Conservation (phyloP, 2,797 vertebrate genomes). For the Varecia variegata region DNA sequence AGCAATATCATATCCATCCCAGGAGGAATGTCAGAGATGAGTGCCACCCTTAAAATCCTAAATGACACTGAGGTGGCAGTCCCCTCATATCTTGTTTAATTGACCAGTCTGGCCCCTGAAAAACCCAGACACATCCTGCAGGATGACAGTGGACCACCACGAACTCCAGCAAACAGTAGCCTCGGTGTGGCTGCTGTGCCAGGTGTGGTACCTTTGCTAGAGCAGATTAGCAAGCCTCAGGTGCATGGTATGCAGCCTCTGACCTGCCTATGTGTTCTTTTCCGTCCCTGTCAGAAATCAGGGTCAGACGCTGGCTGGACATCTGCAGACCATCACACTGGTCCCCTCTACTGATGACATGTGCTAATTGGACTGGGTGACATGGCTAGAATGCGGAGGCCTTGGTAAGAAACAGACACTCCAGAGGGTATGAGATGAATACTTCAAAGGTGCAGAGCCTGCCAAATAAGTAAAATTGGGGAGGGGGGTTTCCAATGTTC, state of each 20-base stretch:
- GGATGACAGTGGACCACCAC: not conserved
- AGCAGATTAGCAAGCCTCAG: not conserved
- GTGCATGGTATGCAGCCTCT: too few relatives aligned
- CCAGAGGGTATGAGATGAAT: not conserved
- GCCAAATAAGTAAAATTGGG: not conserved
- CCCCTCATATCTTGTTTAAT: not conserved
- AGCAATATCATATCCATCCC: not conserved
- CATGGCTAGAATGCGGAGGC: not conserved
- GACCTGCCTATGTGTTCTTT: not conserved
- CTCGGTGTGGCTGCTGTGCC: not conserved
- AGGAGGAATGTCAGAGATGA: not conserved
- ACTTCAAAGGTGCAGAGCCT: not conserved
- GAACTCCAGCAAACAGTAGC: not conserved
- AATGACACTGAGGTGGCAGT: not conserved
- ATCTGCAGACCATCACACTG: not conserved
- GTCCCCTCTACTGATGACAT: not conserved
- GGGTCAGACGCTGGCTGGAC: not conserved
- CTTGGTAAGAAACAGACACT: not conserved
- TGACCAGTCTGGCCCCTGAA: not conserved
- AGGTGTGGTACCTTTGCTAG: not conserved
- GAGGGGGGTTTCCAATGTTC: not conserved
- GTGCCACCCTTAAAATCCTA: not conserved
- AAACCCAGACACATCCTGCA: not conserved
- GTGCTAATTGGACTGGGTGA: not conserved
- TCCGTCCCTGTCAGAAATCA: too few relatives aligned